Conservation (phyloP, 53 echinoderm and acorn worm species). For the Echinarachnius parma region DNA sequence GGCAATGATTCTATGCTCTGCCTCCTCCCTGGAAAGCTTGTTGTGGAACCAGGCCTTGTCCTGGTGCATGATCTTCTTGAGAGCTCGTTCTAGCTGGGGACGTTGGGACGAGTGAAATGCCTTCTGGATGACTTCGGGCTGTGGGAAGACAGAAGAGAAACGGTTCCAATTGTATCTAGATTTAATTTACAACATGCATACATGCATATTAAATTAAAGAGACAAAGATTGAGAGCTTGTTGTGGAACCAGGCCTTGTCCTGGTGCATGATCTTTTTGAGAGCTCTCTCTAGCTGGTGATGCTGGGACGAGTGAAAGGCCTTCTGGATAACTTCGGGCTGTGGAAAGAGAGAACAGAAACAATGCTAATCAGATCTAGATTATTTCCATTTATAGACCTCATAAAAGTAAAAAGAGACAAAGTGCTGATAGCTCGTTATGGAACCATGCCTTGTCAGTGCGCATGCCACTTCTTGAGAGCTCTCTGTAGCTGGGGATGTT, state of each 20-base stretch:
- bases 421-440: conserved; percentile 78
- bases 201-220: no score
- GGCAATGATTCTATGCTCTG: conserved; percentile 71
- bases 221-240: conserved; percentile 70
- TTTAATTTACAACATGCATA: no score
- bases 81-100: conserved; percentile 71
- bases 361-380: neutral
- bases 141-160: neutral
- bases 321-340: conserved; percentile 69
- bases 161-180: neutral
- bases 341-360: neutral
- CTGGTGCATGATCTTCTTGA: conserved; percentile 86
- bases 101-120: conserved; percentile 57
- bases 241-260: conserved; percentile 87
- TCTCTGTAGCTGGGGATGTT: conserved; percentile 73
- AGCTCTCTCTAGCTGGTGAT: conserved; percentile 73
- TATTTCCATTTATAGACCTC: no score
- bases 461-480: conserved; percentile 81
- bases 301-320: conserved; percentile 53
- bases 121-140: conserved; percentile 68
- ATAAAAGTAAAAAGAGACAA: no score
- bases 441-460: conserved; percentile 84
- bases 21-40: conserved; percentile 73
- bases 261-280: conserved; percentile 87
- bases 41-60: conserved; percentile 91